Conservation (phyloP, 2,797 vertebrate species). For the Danio choprae region DNA sequence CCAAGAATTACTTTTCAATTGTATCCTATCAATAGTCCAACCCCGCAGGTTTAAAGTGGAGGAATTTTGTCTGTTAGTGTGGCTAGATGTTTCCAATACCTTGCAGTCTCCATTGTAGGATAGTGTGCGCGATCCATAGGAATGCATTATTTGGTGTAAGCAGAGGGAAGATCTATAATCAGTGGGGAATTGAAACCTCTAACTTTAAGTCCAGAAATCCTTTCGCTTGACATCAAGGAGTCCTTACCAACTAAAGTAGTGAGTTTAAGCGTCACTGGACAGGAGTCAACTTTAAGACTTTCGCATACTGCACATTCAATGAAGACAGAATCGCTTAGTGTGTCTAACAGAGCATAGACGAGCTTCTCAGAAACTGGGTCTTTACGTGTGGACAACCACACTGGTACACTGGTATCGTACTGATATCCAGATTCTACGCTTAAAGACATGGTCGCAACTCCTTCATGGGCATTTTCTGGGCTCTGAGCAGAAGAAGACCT, state of each 20-base stretch:
- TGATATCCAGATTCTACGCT: conserved; percentile 11
- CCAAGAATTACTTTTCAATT: neutral
- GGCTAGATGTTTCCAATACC: neutral
- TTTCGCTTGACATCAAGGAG: neutral
- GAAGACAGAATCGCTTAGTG: neutral
- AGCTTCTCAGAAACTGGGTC: neutral
- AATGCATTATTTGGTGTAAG: conserved; percentile 2
- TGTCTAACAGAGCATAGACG: neutral
- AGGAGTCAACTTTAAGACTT: neutral
- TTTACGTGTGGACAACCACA: neutral
- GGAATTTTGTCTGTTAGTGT: neutral
- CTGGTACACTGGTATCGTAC: no score
- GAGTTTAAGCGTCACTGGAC: neutral
- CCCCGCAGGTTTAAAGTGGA: neutral
- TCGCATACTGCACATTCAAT: neutral
- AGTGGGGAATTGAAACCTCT: neutral
- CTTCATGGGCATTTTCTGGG: neutral
- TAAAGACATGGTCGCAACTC: neutral
- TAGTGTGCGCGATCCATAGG: neutral
- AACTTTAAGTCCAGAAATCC: neutral
- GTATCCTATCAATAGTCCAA: neutral
- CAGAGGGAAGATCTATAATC: neutral
- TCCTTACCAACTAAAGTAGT: neutral
- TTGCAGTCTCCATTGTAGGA: neutral
- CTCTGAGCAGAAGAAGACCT: no score